Evolutionary conservation across 37 sponge, comb jelly and placozoan species (phyloP).

Genomic region (Agelas oroides): DNA sequence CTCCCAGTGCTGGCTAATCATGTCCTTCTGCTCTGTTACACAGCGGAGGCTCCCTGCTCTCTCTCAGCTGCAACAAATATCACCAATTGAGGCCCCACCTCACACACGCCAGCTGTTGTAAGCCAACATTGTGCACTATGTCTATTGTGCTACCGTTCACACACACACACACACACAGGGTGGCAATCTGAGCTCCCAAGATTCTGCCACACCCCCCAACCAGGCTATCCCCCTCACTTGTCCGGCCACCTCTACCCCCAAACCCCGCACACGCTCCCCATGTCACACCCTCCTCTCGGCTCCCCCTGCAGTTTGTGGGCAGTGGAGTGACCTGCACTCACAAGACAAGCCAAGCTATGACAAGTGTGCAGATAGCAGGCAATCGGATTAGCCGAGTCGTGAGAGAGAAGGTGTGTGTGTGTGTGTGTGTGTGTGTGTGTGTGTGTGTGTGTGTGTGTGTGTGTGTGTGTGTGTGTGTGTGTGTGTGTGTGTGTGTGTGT

Average conservation of each 20-base stretch:
- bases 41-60: too few species aligned
- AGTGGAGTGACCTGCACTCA: neutral
- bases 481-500: too few species aligned
- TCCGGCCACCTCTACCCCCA: conserved; percentile 49
- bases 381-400: too few species aligned
- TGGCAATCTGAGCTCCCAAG: conserved; percentile 30
- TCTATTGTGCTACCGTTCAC: too few species aligned
- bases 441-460: too few species aligned
- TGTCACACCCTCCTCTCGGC: neutral
- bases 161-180: conserved; percentile 10
- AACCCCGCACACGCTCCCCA: neutral
- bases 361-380: too few species aligned
- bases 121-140: neutral
- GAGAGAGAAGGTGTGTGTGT: too few species aligned
- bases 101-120: conserved; percentile 26
- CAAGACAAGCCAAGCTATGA: too few species aligned
- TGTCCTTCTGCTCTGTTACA: too few species aligned
- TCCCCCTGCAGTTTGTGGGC: conserved; percentile 19
- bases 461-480: too few species aligned
- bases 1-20: too few species aligned
- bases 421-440: too few species aligned
- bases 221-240: neutral
- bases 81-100: conserved; percentile 37
- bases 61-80: neutral
- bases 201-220: conserved; percentile 6